Evolutionary conservation across 2,888 invertebrate genomes (phyloP).

Genomic region (Athalia rosae): DNA sequence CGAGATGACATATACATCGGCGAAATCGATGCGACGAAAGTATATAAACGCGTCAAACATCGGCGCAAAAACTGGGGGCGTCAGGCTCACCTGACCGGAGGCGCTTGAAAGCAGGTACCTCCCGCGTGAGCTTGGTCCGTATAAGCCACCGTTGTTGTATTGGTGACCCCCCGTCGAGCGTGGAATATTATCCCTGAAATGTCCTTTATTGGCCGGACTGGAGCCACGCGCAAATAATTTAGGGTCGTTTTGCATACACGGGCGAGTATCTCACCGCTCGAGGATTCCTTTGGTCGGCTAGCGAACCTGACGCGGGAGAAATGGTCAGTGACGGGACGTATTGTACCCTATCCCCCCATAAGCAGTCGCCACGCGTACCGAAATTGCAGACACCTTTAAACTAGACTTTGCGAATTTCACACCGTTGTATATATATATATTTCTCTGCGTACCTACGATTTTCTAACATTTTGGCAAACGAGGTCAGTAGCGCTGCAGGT

Average conservation of each 20-base stretch:
- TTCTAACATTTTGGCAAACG: slow-evolving; percentile 53
- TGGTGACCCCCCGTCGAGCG: slow-evolving; percentile 15
- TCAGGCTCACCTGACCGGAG: slow-evolving; percentile 15
- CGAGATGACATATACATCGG: too few relatives aligned
- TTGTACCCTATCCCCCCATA: too few relatives aligned
- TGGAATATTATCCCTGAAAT: slow-evolving; percentile 2
- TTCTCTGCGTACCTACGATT: slow-evolving; percentile 34
- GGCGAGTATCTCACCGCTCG: slow-evolving; percentile 9
- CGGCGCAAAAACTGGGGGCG: neutral
- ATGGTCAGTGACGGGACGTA: too few relatives aligned
- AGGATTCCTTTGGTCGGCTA: neutral
- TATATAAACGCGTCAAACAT: too few relatives aligned
- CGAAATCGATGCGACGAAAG: too few relatives aligned
- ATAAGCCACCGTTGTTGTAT: neutral
- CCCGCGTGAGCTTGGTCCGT: too few relatives aligned
- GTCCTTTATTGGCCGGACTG: slow-evolving; percentile 27
- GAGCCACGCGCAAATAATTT: slow-evolving; percentile 63
- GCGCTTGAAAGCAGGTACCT: slow-evolving; percentile 28
- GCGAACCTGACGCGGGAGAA: too few relatives aligned
- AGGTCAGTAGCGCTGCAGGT: slow-evolving; percentile 59
- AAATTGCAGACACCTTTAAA: neutral
- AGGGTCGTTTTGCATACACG: slow-evolving; percentile 56
- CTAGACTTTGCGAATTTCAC: slow-evolving; percentile 48
- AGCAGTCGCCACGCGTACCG: too few relatives aligned
- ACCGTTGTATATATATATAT: too few relatives aligned